These are phyloP conservation scores for Drosophila willistoni DNA, from an alignment of 1,140 invertebrate species.

Conservation along the genomic window DNA sequence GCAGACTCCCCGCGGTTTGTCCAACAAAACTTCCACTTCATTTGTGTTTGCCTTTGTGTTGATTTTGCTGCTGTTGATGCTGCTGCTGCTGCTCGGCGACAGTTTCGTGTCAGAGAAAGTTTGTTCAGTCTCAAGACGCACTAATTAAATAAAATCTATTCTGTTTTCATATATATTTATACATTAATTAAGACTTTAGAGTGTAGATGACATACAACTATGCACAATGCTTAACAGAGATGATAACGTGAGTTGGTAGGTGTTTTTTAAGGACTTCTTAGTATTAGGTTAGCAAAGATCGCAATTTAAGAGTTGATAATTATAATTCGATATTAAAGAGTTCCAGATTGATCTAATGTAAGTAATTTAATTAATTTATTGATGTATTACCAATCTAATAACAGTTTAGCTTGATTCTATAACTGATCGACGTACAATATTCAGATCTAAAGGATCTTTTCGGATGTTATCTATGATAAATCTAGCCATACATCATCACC, in stretches of 20 bases:
- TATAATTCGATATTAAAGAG: too few relatives aligned
- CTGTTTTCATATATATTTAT: slow-evolving; percentile 69
- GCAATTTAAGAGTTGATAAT: too few relatives aligned
- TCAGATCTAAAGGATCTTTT: too few relatives aligned
- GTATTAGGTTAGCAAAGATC: too few relatives aligned
- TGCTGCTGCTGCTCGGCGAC: slow-evolving; percentile 66
- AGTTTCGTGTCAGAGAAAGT: slow-evolving; percentile 63
- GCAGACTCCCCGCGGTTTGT: slow-evolving; percentile 28
- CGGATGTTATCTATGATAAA: too few relatives aligned
- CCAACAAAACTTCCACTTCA: slow-evolving; percentile 60
- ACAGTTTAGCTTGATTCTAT: too few relatives aligned
- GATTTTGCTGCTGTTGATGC: neutral
- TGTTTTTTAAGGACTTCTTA: neutral
- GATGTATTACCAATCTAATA: too few relatives aligned
- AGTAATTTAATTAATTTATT: too few relatives aligned
- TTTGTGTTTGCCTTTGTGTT: slow-evolving; percentile 73
- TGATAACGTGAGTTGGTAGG: neutral
- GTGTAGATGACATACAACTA: slow-evolving; percentile 63
- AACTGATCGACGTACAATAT: too few relatives aligned
- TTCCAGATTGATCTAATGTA: too few relatives aligned
- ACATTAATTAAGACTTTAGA: slow-evolving; percentile 79
- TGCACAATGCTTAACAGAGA: slow-evolving; percentile 5
- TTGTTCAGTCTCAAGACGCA: slow-evolving; percentile 36
- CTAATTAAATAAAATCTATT: slow-evolving; percentile 81
- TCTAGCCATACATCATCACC: too few relatives aligned